Percentiles rank a stretch among this genome's conserved stretches.
Evolutionary conservation across 2,888 invertebrate species (phyloP).

Genomic region (Drosophila peninsularis): DNA sequence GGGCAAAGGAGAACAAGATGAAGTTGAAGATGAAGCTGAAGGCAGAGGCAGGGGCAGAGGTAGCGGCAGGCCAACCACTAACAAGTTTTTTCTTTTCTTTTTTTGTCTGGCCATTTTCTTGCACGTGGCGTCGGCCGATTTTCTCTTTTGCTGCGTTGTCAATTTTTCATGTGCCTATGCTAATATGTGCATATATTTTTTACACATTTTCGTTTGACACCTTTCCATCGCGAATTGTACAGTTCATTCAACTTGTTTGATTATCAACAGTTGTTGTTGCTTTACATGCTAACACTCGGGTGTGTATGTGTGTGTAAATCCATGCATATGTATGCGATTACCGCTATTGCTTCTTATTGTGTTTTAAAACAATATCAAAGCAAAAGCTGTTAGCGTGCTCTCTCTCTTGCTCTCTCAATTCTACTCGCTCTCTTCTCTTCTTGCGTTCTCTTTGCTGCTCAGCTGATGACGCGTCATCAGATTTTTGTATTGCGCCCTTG

Average conservation of each 20-base stretch:
- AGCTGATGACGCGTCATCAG: conserved; percentile 61
- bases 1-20: conserved; percentile 5
- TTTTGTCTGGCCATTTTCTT: conserved; percentile 42
- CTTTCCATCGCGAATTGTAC: conserved; percentile 9
- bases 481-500: conserved; percentile 39
- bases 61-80: conserved; percentile 20
- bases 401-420: conserved; percentile 3
- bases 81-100: conserved; percentile 27
- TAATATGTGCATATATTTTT: background rate
- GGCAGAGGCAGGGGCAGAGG: conserved; percentile 7
- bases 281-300: background rate
- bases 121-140: conserved; percentile 66
- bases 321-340: conserved; percentile 7
- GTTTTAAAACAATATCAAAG: conserved; percentile 17
- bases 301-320: conserved; percentile 11
- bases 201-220: conserved; percentile 3
- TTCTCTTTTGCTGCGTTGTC: conserved; percentile 40
- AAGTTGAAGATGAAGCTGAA: conserved; percentile 14
- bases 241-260: conserved; percentile 61
- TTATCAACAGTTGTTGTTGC: conserved; percentile 37
- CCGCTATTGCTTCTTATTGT: conserved; percentile 9
- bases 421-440: conserved; percentile 1
- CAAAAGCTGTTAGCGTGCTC: conserved; percentile 13
- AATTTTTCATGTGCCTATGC: conserved; percentile 17
- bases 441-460: conserved; percentile 15